Base-by-base conservation (phyloP, 2,888 invertebrate genomes). In the Tuta absoluta region DNA sequence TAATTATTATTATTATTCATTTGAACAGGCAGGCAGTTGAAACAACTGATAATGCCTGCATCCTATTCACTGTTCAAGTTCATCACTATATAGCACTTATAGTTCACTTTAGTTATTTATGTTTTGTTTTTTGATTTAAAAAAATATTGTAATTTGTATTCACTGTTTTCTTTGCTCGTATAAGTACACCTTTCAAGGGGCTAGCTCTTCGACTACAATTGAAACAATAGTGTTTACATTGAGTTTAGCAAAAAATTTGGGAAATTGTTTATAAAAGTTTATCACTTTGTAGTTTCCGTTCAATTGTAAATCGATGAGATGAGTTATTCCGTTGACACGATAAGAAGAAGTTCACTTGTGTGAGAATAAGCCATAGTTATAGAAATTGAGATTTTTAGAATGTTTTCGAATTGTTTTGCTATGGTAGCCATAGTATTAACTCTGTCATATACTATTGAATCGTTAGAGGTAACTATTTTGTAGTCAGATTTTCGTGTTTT, bases 201-300 rank as follows among this genome's bases (percentile, higher is more conserved):
- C 1, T 33, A 33, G 33, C 8, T 33, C 10, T 33, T 33, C 1
- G 33, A 33, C 51, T 23, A 23, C 8, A 14, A 17, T 17, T 17
- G 56, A 33, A 56, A 33, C 56, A 56, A 56, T 56, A 19, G 14
- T 56, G 56, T 56, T 56, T 28, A 56, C 56, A 33, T 33, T 56
- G 3, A 2, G 28, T 1, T 33, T 3, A 19, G 19, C n/a, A 24
- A 56, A 33, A 56, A 56, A 56, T 10, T 56, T 33, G 3, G n/a
- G 5, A 10, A 33, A n/a, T 28, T 33, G 56, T 56, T 56, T 56
- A 56, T 56, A 56, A 56, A 56, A 56, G 28, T 56, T 33, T 56
- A 17, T 10, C 4, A 17, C 17, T 33, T 17, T 10, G 7, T 8
- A 33, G 33, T 33, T 33, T 33, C 33, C 17, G 4, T 33, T 56